Percentiles rank a stretch among this genome's conserved stretches.
These are phyloP conservation scores for Ophiodon elongatus DNA, from an alignment of 2,113 vertebrate species.

Conservation along the genomic window DNA sequence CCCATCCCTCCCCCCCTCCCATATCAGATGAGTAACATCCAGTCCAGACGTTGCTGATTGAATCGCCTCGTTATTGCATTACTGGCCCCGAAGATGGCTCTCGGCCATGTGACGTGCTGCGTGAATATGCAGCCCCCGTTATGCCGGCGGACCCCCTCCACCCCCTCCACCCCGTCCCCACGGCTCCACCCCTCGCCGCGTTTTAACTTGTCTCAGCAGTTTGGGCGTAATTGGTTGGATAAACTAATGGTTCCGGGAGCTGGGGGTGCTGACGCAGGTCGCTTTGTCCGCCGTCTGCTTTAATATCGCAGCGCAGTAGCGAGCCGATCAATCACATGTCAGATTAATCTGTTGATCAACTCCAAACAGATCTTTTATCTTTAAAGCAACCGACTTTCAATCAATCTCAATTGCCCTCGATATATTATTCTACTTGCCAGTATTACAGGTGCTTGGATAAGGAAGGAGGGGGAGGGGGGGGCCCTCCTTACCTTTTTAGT, in stretches of 20 bases:
- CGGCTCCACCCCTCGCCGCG: conserved; percentile 45
- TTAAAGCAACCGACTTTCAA: background rate
- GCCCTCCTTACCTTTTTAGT: background rate
- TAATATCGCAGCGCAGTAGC: background rate
- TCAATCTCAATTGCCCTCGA: background rate
- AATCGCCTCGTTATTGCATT: conserved; percentile 72
- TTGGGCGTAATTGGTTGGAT: conserved; percentile 55
- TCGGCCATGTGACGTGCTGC: conserved; percentile 47
- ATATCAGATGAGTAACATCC: conserved; percentile 43
- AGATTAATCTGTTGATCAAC: conserved; percentile 23
- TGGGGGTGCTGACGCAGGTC: conserved; percentile 39
- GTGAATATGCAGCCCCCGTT: conserved; percentile 63
- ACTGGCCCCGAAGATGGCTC: conserved; percentile 65
- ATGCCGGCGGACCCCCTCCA: conserved; percentile 38
- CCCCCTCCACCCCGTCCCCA: conserved; percentile 19
- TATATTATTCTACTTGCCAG: background rate
- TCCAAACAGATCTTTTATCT: conserved; percentile 8
- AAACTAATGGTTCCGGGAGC: conserved; percentile 46
- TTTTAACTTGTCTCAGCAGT: conserved; percentile 61
- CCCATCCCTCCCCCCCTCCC: no score
- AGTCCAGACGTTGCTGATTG: conserved; percentile 63
- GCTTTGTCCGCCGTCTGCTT: background rate
- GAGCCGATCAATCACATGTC: background rate
- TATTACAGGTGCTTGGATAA: background rate
- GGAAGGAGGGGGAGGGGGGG: no score